Evolutionary conservation across 2,113 vertebrate species (phyloP).

Genomic region (Erinaceus europaeus): DNA sequence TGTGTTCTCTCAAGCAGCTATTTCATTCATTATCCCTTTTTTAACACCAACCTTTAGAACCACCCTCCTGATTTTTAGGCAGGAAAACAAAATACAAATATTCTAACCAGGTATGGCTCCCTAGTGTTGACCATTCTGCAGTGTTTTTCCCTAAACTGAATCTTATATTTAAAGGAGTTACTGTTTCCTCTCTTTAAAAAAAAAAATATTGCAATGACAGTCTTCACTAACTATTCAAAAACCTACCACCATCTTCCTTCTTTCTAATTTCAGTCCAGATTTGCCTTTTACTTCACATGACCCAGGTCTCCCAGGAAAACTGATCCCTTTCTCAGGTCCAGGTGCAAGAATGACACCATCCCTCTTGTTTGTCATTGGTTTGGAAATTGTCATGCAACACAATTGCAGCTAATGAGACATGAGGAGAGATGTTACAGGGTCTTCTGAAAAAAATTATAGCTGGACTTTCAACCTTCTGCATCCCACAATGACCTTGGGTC

Average conservation of each 20-base stretch:
- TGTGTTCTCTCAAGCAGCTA: background rate
- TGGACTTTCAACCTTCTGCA: background rate
- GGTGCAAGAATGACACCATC: background rate
- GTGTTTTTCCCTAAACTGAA: background rate
- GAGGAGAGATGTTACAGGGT: background rate
- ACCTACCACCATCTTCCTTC: background rate
- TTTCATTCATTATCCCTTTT: background rate
- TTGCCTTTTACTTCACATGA: background rate
- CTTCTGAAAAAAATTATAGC: slow-evolving; percentile 18
- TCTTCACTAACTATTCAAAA: background rate
- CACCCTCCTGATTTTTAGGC: background rate
- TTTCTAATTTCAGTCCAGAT: background rate
- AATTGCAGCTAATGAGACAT: background rate
- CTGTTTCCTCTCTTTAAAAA: slow-evolving; percentile 4
- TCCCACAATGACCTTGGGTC: background rate
- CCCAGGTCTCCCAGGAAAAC: background rate
- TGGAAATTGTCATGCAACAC: background rate
- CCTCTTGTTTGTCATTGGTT: background rate
- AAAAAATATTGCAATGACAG: background rate
- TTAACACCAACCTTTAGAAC: background rate
- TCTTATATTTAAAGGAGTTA: background rate
- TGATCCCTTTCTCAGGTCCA: background rate
- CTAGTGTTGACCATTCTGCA: background rate
- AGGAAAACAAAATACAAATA: background rate
- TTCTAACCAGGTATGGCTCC: background rate